Base-by-base conservation (phyloP, 2,888 invertebrate species). In the Ormyrus pomaceus region DNA sequence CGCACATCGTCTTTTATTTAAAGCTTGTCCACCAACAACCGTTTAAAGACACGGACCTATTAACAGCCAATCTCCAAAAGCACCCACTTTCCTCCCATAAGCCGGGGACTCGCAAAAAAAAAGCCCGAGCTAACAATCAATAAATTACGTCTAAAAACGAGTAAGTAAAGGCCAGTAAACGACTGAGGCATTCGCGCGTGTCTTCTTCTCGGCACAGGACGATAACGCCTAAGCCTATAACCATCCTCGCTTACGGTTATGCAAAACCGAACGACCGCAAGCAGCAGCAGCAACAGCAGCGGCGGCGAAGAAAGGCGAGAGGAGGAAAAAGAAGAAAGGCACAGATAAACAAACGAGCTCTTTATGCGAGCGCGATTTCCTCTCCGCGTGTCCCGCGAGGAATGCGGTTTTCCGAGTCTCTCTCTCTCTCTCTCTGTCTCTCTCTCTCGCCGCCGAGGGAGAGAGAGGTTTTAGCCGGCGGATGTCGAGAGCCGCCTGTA, bases 351-450 rank as follows among this genome's bases (percentile, higher is more conserved):
- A 70, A 61, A 64, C 50, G 77, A 70, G 64, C 64, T 64, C 19
- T 50, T 68, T 61, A 59, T 59, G 59, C 55, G 59, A 55, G 48
- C 46, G 62, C 53, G 48, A 58, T 79, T 79, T 79, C 74, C 79
- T 78, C 68, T 48, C 34, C n/a, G 13, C 6, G 51, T 70, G n/a
- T 45, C 34, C 6, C 45, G 56, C 13, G 50, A 46, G 77, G 80
- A 80, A 80, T 80, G 80, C 51, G 76, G 80, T 76, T 80, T 72
- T 10, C 79, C 64, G 72, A 48, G 62, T 56, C 13, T 8, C 50
- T 50, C 7, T 34, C 34, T 46, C 10, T 19, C 34, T 19, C 19
- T 19, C 19, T n/a, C n/a, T n/a, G n/a, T 50, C 7, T 34, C 34
- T 46, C 10, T 34, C 34, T 46, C 10, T 19, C 34, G 51, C 48